A percentile compares a stretch with the other conserved stretches of the same genome.
These are phyloP conservation scores for Mycetomoellerius zeteki DNA, from an alignment of 1,140 invertebrate species.

Conservation along the genomic window DNA sequence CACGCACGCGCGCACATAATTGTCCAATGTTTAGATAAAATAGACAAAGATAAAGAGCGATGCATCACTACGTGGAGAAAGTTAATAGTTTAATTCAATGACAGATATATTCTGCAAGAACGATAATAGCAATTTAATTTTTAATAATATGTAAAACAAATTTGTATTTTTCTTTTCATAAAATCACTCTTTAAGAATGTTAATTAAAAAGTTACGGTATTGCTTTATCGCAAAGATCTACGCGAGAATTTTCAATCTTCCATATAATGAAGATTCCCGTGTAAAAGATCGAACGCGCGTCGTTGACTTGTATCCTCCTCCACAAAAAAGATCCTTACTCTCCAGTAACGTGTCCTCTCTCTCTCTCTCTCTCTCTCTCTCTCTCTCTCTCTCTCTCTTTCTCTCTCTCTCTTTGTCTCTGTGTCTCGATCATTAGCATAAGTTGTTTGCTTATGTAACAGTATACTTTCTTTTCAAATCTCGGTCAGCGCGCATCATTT, in stretches of 20 bases:
- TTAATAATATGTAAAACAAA: background rate
- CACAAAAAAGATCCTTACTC: constrained; percentile 24
- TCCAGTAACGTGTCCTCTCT: background rate
- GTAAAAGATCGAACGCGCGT: constrained; percentile 33
- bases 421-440: constrained; percentile 69
- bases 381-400: background rate
- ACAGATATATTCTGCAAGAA: background rate
- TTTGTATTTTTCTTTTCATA: background rate
- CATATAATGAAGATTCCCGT: background rate
- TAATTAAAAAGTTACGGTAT: background rate
- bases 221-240: background rate
- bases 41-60: background rate
- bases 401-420: background rate
- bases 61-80: background rate
- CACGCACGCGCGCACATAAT: constrained; percentile 9
- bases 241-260: too few relatives aligned
- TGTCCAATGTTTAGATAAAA: constrained; percentile 10
- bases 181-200: background rate
- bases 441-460: constrained; percentile 67
- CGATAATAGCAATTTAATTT: background rate
- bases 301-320: constrained; percentile 53
- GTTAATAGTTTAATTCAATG: background rate
- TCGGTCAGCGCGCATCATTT: background rate
- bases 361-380: constrained; percentile 8
- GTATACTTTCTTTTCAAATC: constrained; percentile 71